A percentile compares a stretch with the other conserved stretches of the same genome.
Conservation (phyloP, 2,797 vertebrate genomes). For the Forpus xanthops region DNA sequence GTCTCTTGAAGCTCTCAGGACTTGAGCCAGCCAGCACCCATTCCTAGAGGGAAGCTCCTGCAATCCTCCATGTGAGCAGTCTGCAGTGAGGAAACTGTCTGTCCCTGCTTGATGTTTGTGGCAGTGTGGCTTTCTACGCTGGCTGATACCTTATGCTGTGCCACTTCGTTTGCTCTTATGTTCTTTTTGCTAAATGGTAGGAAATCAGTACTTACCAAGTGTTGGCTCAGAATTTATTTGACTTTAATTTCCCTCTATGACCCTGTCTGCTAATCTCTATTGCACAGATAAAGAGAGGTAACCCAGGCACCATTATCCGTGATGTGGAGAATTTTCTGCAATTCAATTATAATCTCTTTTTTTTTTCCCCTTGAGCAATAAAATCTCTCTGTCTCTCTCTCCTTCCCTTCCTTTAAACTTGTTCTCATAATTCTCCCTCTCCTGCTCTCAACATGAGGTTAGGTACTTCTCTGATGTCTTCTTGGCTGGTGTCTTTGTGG, state of each 20-base stretch:
- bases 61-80: background rate
- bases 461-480: background rate
- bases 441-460: background rate
- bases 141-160: background rate
- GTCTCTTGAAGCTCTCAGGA: background rate
- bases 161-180: background rate
- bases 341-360: conserved; percentile 62
- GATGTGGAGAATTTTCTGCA: conserved; percentile 59
- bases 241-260: conserved; percentile 67
- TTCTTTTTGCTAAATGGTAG: conserved; percentile 7
- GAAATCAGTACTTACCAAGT: conserved; percentile 36
- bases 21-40: background rate
- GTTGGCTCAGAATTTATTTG: conserved; percentile 55
- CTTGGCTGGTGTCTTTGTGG: background rate
- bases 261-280: conserved; percentile 57
- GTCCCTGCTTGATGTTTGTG: fast-evolving
- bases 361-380: conserved; percentile 37
- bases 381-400: conserved; percentile 15
- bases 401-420: conserved; percentile 15
- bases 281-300: conserved; percentile 67
- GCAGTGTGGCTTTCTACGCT: background rate
- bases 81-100: fast-evolving
- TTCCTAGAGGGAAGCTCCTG: background rate
- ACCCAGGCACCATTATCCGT: conserved; percentile 51
- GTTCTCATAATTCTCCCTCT: conserved; percentile 22